These are phyloP conservation scores for Macquaria australasica DNA, from an alignment of 2,113 vertebrate genomes.

Conservation along the genomic window DNA sequence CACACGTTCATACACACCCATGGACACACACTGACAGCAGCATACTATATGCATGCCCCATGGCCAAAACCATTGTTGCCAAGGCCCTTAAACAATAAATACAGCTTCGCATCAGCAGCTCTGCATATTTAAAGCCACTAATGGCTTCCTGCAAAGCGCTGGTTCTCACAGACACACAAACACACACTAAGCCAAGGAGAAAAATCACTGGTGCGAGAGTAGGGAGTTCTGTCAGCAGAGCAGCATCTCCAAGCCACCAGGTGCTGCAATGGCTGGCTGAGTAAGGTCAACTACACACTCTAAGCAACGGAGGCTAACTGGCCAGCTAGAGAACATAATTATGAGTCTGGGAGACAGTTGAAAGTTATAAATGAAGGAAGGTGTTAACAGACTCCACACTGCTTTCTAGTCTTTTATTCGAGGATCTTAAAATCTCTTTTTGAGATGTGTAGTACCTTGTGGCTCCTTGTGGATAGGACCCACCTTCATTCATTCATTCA, in stretches of 20 bases:
- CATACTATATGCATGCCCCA: slow-evolving; percentile 60
- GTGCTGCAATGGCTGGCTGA: slow-evolving; percentile 36
- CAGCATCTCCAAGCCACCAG: slow-evolving; percentile 47
- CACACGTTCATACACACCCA: slow-evolving; percentile 16
- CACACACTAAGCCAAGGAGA: slow-evolving; percentile 50
- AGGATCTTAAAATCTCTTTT: slow-evolving; percentile 4
- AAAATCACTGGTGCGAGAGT: slow-evolving; percentile 39
- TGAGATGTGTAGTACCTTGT: not conserved
- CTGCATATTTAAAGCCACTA: slow-evolving; percentile 77
- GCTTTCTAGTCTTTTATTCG: not conserved
- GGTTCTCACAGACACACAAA: slow-evolving; percentile 37
- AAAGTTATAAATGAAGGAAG: slow-evolving; percentile 23
- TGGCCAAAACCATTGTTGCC: slow-evolving; percentile 72
- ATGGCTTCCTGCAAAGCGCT: slow-evolving; percentile 65
- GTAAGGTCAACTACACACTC: slow-evolving; percentile 21
- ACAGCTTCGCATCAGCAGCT: slow-evolving; percentile 67
- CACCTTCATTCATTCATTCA: not conserved
- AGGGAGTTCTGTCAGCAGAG: slow-evolving; percentile 37
- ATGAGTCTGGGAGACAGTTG: slow-evolving; percentile 25
- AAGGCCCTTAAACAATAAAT: slow-evolving; percentile 69
- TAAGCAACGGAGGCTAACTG: slow-evolving; percentile 6
- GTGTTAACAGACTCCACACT: not conserved
- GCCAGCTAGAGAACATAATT: slow-evolving; percentile 22
- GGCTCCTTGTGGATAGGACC: not conserved
- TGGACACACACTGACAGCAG: slow-evolving; percentile 42